Percentiles rank a stretch among this genome's conserved stretches.
phyloP scores from a whole-genome alignment of 2,888 invertebrate species.

The Dysmachus trigonus region DNA sequence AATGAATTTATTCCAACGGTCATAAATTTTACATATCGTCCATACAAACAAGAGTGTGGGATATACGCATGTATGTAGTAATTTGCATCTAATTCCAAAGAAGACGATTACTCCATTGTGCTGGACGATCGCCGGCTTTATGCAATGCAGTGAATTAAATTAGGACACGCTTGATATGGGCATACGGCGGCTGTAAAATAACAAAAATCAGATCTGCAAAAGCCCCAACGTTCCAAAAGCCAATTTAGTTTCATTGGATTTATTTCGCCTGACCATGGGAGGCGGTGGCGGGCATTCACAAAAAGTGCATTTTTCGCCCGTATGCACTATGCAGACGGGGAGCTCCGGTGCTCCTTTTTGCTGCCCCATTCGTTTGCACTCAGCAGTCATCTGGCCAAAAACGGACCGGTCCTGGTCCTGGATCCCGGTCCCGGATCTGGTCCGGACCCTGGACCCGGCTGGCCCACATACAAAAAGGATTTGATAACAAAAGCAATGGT shows the following conservation, averaged over 20 bases:
- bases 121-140: neutral
- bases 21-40: neutral
- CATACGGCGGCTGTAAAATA: constrained; percentile 35
- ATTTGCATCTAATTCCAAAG: constrained; percentile 19
- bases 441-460: neutral
- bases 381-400: constrained; percentile 12
- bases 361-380: constrained; percentile 1
- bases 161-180: constrained; percentile 22
- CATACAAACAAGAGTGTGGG: neutral
- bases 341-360: neutral
- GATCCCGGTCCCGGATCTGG: neutral
- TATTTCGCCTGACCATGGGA: constrained; percentile 5
- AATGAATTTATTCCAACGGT: neutral
- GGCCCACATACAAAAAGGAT: constrained; percentile 31
- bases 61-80: neutral
- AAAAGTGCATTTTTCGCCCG: constrained; percentile 8
- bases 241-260: constrained; percentile 38
- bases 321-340: constrained; percentile 13
- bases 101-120: constrained; percentile 1
- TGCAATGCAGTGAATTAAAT: constrained; percentile 33
- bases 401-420: neutral
- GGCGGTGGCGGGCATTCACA: neutral
- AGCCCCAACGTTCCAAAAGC: constrained; percentile 22
- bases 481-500: constrained; percentile 32
- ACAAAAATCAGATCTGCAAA: constrained; percentile 23